Evolutionary conservation across 2,888 invertebrate species (phyloP).

Genomic region (Cryptosula pallasiana): DNA sequence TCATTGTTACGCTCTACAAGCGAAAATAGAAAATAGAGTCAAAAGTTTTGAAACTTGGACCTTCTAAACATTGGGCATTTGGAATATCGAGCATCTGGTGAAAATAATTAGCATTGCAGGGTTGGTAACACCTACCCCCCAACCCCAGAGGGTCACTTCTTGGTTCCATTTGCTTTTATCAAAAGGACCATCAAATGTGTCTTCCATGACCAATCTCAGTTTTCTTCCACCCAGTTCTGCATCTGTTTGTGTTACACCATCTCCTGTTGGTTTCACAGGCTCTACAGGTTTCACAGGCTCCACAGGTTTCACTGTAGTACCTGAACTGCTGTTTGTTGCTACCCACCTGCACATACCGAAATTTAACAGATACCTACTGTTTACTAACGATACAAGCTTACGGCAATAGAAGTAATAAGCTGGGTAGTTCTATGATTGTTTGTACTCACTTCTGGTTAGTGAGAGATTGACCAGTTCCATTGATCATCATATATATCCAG

Average conservation of each 20-base stretch:
- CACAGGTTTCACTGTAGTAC: background rate
- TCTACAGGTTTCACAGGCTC: background rate
- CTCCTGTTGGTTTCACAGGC: background rate
- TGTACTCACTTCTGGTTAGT: conserved; percentile 31
- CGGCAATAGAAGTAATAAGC: too few species aligned
- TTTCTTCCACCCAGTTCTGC: background rate
- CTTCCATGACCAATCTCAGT: conserved; percentile 8
- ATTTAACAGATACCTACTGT: too few species aligned
- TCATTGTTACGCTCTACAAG: too few species aligned
- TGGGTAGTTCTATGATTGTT: too few species aligned
- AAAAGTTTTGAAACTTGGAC: too few species aligned
- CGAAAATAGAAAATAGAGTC: too few species aligned
- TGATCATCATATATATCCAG: conserved; percentile 33
- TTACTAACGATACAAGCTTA: too few species aligned
- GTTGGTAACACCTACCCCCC: conserved; percentile 55
- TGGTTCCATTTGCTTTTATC: conserved; percentile 60
- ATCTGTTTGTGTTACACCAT: background rate
- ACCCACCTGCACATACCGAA: background rate
- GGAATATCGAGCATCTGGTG: too few species aligned
- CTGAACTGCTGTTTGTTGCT: background rate
- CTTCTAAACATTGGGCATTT: too few species aligned
- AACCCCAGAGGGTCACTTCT: conserved; percentile 63
- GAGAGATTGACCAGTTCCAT: conserved; percentile 29
- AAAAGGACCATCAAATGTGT: conserved; percentile 5
- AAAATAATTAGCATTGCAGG: too few species aligned